Percentiles rank a stretch among this genome's conserved stretches.
phyloP scores from a whole-genome alignment of 2,113 vertebrate species.

The Ovis canadensis region DNA sequence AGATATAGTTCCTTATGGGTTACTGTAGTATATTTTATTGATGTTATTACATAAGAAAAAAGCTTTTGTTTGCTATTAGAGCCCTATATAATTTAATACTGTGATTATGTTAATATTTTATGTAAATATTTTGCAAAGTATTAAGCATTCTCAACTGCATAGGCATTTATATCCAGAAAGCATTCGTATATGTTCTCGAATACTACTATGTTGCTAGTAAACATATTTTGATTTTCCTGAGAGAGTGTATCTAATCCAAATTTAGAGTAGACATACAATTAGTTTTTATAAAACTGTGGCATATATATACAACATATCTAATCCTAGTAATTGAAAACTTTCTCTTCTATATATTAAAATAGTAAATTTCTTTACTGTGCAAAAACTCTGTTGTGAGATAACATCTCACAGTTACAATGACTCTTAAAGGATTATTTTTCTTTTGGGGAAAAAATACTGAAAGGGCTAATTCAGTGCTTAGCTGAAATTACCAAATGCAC shows the following conservation, averaged over 20 bases:
- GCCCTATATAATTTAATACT: neutral
- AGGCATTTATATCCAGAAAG: neutral
- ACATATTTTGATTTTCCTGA: conserved; percentile 26
- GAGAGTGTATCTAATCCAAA: neutral
- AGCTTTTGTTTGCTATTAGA: neutral
- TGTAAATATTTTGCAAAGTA: conserved; percentile 35
- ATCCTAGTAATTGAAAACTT: conserved; percentile 4
- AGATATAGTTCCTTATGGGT: neutral
- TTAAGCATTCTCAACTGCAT: neutral
- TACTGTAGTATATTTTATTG: neutral
- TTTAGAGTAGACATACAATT: conserved; percentile 16
- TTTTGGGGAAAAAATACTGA: neutral
- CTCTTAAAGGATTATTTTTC: conserved; percentile 42
- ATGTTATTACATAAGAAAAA: conserved; percentile 2
- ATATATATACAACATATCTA: neutral
- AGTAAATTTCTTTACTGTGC: neutral
- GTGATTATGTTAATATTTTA: neutral
- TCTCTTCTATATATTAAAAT: neutral
- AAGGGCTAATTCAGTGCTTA: neutral
- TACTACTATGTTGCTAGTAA: neutral
- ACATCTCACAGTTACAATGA: neutral
- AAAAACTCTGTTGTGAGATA: neutral
- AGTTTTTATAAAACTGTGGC: conserved; percentile 8
- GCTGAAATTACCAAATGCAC: conserved; percentile 61
- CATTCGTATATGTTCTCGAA: neutral